Conservation (phyloP, 2,797 vertebrate species). For the Propithecus deckenii region DNA sequence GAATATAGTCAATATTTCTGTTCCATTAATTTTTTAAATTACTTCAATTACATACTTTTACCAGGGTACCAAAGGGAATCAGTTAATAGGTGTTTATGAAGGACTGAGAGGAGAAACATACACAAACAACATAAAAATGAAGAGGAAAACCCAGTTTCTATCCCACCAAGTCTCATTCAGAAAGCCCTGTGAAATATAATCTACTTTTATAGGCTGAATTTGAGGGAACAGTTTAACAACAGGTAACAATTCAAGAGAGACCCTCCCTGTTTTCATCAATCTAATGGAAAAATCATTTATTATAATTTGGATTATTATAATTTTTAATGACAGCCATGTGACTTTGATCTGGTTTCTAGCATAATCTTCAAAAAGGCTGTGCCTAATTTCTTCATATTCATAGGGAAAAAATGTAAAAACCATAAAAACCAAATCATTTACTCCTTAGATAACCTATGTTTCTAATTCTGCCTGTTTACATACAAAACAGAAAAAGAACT, state of each 20-base stretch:
- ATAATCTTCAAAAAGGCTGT: neutral
- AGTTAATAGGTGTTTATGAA: slow-evolving; percentile 45
- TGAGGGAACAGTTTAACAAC: neutral
- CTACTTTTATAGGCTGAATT: neutral
- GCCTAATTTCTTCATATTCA: neutral
- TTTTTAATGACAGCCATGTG: slow-evolving; percentile 34
- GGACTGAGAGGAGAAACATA: neutral
- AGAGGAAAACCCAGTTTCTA: slow-evolving; percentile 52
- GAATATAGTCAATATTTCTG: neutral
- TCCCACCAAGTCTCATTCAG: neutral
- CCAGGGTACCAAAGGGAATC: neutral
- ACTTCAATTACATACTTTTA: slow-evolving; percentile 55
- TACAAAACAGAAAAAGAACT: slow-evolving; percentile 12
- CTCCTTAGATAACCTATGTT: neutral
- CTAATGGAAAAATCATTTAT: neutral
- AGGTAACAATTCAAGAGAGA: slow-evolving; percentile 22
- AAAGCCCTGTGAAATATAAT: slow-evolving; percentile 27
- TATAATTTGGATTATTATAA: slow-evolving; percentile 4
- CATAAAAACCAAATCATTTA: neutral
- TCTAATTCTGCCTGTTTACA: neutral
- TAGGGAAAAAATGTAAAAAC: neutral
- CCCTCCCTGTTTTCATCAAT: neutral
- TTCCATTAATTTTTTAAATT: slow-evolving; percentile 56
- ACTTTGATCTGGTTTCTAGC: neutral
- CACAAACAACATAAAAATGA: neutral